A percentile compares a stretch with the other conserved stretches of the same genome.
Evolutionary conservation across 2,888 invertebrate species (phyloP).

Genomic region (Odontocolon sp.): DNA sequence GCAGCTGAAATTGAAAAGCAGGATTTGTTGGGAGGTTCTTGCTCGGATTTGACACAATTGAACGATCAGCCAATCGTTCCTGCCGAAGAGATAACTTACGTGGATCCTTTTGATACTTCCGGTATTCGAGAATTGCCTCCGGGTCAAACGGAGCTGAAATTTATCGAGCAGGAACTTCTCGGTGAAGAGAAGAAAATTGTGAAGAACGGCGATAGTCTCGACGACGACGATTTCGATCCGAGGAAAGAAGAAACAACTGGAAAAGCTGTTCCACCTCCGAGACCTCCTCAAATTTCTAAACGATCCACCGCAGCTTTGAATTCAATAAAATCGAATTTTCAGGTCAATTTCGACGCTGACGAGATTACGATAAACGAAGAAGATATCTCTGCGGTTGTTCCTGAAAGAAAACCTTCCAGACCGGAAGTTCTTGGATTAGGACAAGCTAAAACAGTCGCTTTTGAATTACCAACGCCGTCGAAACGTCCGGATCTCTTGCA

Average conservation of each 20-base stretch:
- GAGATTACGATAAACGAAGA: not conserved
- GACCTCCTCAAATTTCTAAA: constrained; percentile 58
- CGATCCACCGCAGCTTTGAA: not conserved
- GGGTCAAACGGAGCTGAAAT: constrained; percentile 89
- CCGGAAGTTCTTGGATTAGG: constrained; percentile 83
- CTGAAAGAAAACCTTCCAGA: constrained; percentile 83
- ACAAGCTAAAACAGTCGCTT: constrained; percentile 82
- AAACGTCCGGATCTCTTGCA: constrained; percentile 82
- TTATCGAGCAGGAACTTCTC: constrained; percentile 89
- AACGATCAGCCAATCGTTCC: constrained; percentile 87
- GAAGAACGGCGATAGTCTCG: constrained; percentile 81
- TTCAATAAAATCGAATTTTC: constrained; percentile 55
- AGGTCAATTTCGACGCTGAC: constrained; percentile 62
- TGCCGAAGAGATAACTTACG: constrained; percentile 84
- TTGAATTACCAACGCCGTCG: constrained; percentile 83
- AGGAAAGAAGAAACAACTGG: constrained; percentile 80
- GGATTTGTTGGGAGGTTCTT: constrained; percentile 89
- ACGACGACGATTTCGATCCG: constrained; percentile 93
- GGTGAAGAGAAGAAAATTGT: constrained; percentile 73
- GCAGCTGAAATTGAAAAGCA: constrained; percentile 78
- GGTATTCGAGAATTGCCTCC: constrained; percentile 88
- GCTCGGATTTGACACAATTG: constrained; percentile 87
- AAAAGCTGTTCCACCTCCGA: constrained; percentile 58
- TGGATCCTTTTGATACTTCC: constrained; percentile 94
- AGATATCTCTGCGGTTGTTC: not conserved